Base-by-base conservation (phyloP, 2,113 vertebrate genomes). In the Turdus rufiventris region DNA sequence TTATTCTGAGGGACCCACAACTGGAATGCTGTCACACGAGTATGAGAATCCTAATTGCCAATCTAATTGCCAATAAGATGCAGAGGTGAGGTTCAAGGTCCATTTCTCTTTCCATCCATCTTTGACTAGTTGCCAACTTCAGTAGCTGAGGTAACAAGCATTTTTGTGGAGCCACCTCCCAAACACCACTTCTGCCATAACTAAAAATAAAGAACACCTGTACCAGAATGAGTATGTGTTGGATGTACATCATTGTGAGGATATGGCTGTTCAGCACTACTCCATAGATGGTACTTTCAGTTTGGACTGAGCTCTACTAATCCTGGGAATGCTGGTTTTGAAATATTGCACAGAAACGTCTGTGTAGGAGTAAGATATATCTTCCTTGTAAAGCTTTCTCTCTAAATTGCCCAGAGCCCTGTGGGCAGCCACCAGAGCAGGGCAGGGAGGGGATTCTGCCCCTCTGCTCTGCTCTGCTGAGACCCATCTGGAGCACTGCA, bases 331-430 rank as follows among this genome's bases (percentile, higher is more conserved):
- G 3, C 17, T 70, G 15, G 0, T 17, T 81, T 47, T 80, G 45
- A 20, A 88, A 45, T 5, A 24, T 50, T 9, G n/a, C 19, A 8
- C 16, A 40, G 33, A 45, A 92, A 31, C 7, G 21, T 43, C 16
- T 5, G 3, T 2, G 1, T 24, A 45, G 56, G 45, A 77, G 17
- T 12, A 31, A 72, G 10, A 10, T n/a, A 23, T 0, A n/a, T 2
- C 5, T 75, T 66, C 29, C 45, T 15, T 40, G 6, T 48, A 43
- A 33, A 74, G 8, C 5, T 63, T 82, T 48, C 8, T 61, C 14
- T 65, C 56, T 34, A 34, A 71, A 54, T 5, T 29, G 11, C 18
- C 34, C 34, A 42, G 20, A 71, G 9, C 17, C 3, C 29, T 0
- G 0, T 63, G 74, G 57, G 42, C 65, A 77, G 45, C 45, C 45